Conservation (phyloP, 2,113 vertebrate genomes). For the Crotalus tigris region DNA sequence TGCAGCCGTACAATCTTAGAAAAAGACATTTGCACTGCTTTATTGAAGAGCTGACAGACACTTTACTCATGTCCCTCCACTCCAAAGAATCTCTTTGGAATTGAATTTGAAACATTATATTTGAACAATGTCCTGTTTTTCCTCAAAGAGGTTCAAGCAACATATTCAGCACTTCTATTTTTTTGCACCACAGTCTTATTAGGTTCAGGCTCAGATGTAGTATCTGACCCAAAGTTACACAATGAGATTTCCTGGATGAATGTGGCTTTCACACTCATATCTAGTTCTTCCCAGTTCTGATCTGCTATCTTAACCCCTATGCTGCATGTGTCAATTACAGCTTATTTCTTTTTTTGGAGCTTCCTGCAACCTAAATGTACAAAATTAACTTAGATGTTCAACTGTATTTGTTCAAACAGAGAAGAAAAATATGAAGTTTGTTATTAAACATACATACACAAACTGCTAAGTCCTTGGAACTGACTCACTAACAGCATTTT, state of each 20-base stretch:
- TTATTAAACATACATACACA: not conserved
- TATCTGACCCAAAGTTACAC: not conserved
- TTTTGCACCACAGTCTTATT: not conserved
- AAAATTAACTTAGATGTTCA: not conserved
- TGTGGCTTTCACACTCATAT: not conserved
- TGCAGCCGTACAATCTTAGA: not conserved
- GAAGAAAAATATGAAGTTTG: not conserved
- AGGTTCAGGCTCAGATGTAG: not conserved
- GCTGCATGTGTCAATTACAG: not conserved
- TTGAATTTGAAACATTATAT: not conserved
- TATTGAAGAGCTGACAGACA: not conserved
- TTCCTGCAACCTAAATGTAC: not conserved
- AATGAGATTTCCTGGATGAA: not conserved
- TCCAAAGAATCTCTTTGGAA: not conserved
- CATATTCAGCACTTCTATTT: not conserved
- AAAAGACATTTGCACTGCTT: not conserved
- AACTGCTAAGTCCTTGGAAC: not conserved
- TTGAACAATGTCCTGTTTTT: not conserved
- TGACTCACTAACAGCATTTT: not conserved
- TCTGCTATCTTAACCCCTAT: not conserved
- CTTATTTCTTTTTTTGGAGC: not conserved
- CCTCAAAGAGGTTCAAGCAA: not conserved
- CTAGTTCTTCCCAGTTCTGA: not conserved
- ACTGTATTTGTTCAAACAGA: not conserved
- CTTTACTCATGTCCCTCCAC: not conserved